Base-by-base conservation (phyloP, 2,113 vertebrate genomes). In the Syngnathus scovelli region DNA sequence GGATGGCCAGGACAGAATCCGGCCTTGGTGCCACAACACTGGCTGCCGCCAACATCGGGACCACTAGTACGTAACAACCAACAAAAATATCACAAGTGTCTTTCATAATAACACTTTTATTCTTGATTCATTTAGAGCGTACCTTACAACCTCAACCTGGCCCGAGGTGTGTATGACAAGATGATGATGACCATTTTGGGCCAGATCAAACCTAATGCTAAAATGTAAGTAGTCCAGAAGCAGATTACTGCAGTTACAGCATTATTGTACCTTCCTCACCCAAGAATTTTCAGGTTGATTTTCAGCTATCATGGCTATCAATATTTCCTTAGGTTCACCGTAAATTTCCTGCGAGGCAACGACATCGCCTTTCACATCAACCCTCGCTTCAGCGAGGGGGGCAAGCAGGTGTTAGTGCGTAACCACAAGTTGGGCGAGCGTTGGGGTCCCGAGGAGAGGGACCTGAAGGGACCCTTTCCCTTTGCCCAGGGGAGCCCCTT, bases 281-380 rank as follows among this genome's bases (percentile, higher is more conserved):
- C 2, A 33, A 33, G 27, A 33, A 33, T 33, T 33, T 33, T 33
- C 27, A 33, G 27, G 27, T 33, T 33, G 27, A 33, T 33, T 33
- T 33, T 33, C 27, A 33, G 27, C 27, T 33, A 33, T 33, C 27
- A 33, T 33, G 27, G 27, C 27, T 33, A 23, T 11, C 11, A 33
- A 10, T 36, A 58, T 36, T 37, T 41, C 44, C 4, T 3, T 75
- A 93, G 92, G 90, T 91, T 93, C 79, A 92, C 91, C 0, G 75
- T 93, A 51, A 91, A 93, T 81, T 91, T 93, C 46, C 86, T 90
- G 64, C 88, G 85, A 66, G 92, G 91, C 61, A 90, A 90, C 9
- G 90, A 93, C 77, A 92, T 92, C 8, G 89, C 89, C 39, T 80
- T 93, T 43, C 92, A 93, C 75, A 85, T 92, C 76, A 93, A 93